Conservation (phyloP, 2,113 vertebrate genomes). For the Dissostichus mawsoni region DNA sequence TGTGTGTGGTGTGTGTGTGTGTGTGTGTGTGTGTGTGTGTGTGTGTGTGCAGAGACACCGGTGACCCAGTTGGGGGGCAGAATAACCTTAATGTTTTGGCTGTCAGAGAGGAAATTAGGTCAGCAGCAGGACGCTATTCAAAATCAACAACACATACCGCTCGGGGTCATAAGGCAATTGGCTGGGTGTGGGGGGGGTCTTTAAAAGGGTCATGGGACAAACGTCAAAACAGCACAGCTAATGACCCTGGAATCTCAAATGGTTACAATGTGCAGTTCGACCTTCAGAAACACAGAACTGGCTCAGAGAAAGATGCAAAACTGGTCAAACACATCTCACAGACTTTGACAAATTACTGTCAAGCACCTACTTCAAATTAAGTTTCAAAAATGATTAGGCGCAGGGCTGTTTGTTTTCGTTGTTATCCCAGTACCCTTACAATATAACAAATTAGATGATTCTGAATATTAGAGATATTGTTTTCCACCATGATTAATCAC, state of each 20-base stretch:
- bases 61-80: conserved; percentile 46
- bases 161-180: conserved; percentile 47
- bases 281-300: background rate
- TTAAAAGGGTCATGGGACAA: conserved; percentile 44
- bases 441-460: background rate
- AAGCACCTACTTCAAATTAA: no score
- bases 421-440: background rate
- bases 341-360: background rate
- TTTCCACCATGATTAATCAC: background rate
- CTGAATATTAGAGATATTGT: background rate
- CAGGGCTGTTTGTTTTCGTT: no score
- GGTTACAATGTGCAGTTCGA: background rate
- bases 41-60: background rate
- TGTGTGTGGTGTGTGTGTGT: conserved; percentile 6
- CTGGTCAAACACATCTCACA: background rate
- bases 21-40: background rate
- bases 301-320: background rate
- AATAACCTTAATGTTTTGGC: conserved; percentile 52
- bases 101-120: conserved; percentile 56
- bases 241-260: background rate
- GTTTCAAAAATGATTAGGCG: background rate
- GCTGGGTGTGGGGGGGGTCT: background rate
- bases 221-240: conserved; percentile 17
- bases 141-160: conserved; percentile 35
- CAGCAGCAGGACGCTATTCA: conserved; percentile 53